These are phyloP conservation scores for Tolmerus cingulatus DNA, from an alignment of 2,888 invertebrate species.

Conservation along the genomic window DNA sequence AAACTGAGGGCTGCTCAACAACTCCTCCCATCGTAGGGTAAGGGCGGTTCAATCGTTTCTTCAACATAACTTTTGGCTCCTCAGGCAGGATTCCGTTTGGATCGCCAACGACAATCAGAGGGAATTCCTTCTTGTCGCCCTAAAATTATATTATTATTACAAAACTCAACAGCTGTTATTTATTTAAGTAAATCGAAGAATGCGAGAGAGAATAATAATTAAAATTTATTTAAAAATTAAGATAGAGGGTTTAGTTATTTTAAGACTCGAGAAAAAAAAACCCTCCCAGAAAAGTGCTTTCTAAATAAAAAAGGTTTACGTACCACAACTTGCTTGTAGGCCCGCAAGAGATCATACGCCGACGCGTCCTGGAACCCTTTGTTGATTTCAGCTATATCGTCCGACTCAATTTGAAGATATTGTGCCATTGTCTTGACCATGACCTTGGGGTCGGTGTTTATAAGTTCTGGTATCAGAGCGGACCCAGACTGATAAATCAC, in stretches of 20 bases:
- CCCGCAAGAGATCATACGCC: not conserved
- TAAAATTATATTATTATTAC: not conserved
- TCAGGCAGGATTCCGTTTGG: conserved; percentile 22
- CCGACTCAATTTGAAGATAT: not conserved
- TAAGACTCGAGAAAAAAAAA: no score
- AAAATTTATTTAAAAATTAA: no score
- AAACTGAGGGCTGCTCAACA: conserved; percentile 16
- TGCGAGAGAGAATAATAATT: no score
- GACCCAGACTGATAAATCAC: conserved; percentile 64
- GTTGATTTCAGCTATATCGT: not conserved
- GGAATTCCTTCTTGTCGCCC: not conserved
- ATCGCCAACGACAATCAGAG: conserved; percentile 33
- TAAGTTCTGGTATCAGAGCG: conserved; percentile 54
- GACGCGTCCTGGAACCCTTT: not conserved
- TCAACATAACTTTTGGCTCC: conserved; percentile 19
- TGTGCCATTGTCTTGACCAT: not conserved
- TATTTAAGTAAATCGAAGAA: no score
- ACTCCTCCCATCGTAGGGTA: conserved; percentile 44
- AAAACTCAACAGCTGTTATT: no score
- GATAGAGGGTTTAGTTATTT: not conserved
- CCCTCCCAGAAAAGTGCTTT: not conserved
- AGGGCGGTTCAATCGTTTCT: conserved; percentile 20
- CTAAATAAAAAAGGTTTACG: not conserved
- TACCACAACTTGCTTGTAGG: not conserved
- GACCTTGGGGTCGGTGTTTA: not conserved